Base-by-base conservation (phyloP, 1,140 invertebrate genomes). In the Latrodectus geometricus region DNA sequence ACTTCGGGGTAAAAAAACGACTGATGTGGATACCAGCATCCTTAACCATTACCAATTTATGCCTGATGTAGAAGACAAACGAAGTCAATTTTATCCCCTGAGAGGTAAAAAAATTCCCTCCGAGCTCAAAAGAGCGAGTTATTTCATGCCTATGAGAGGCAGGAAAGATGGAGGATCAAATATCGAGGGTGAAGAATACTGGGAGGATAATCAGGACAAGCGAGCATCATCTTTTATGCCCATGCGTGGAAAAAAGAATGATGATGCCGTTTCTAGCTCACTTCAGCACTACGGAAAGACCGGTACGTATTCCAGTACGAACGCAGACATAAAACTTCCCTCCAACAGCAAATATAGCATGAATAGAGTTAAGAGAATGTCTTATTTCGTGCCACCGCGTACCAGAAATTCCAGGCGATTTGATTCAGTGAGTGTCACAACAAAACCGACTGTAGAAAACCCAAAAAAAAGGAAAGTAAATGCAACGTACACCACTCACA, bases 101-200 rank as follows among this genome's bases (percentile, higher is more conserved):
- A 77, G 83, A 20, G 83, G 83, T 15, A 86, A 78, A 68, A 84
- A 84, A 68, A 48, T 75, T 48, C 72, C 72, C 11, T 21, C 50
- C 21, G 74, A 77, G 9, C 35, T 70, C 9, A 86, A 86, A 50
- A 77, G 75, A 20, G 75, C 49, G 5, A 77, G 74, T 50, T 86
- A 77, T 61, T 87, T 87, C 61, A 87, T 87, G 76, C 85, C 85
- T 23, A 87, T 87, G 85, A 21, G 85, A 17, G 85, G 85, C 12
- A 48, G 85, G 11, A 87, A 87, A 35, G 56, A 74, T 23, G 76
- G 52, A 21, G 15, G 11, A 21, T 65, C 23, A 56, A n/a, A 21
- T 52, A 12, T 35, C 1, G 9, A 15, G 54, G 4, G 8, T 74
- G 72, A 74, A 49, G 74, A 85, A 48, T 68, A 23, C 9, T 50